Base-by-base conservation (phyloP, 2,888 invertebrate genomes). In the Helleia helle region DNA sequence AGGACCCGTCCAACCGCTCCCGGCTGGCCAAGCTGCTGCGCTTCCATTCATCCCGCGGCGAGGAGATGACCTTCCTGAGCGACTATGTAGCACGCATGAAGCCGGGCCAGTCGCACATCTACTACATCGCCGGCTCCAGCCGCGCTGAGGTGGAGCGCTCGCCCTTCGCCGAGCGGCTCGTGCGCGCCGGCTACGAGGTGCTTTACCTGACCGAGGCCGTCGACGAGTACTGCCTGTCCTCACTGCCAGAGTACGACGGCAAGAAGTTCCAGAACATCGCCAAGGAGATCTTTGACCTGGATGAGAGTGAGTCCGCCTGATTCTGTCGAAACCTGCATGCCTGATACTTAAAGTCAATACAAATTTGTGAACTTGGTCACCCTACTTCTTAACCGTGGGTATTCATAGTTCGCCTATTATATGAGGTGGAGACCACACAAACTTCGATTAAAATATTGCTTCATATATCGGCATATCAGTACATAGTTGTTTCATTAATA, bases 201-300 rank as follows among this genome's bases (percentile, higher is more conserved):
- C 83, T 99, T 47, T 98, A 91, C 71, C 87, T 99, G 38, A 91
- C 92, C 6, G 99, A 99, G 83, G 95, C 99, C 22, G 97, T 99
- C 36, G 99, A 99, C 84, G 99, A 99, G 80, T 99, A 99, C 83
- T 92, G 95, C 58, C 93, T 99, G 55, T 95, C 96, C 38, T 93
- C 97, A 31, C 86, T 99, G 71, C 97, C 99, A 1, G 99, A 99
- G 81, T 99, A 95, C 79, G 99, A 99, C 62, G 96, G 97, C 40
- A 96, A 97, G 86, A 99, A 97, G 81, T 99, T 99, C 93, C 97
- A 97, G 83, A 99, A 99, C 73, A 96, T 98, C 40, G 99, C 99
- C 55, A 99, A 99, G 84, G 99, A 99, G 86, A 97, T 97, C 22
- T 92, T 99, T 68, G 90, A 91, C 52, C 77, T 99, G 5, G 90